Conservation (phyloP, 2,113 vertebrate species). For the Lepus timidus region DNA sequence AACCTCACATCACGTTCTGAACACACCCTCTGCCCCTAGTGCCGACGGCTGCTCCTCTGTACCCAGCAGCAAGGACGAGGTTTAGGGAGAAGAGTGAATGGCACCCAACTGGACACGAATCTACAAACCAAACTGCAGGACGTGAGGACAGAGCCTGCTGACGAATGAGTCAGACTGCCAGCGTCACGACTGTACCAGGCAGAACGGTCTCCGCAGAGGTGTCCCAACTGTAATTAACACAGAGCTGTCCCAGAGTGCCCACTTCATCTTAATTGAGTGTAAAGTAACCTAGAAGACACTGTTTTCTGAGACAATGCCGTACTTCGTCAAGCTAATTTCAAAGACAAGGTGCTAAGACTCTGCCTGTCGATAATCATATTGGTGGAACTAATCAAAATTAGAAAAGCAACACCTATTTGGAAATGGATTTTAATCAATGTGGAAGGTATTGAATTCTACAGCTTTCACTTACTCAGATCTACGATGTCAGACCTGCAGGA, state of each 20-base stretch:
- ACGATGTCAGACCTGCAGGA: background rate
- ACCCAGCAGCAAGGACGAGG: background rate
- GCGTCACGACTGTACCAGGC: slow-evolving; percentile 61
- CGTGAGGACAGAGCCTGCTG: slow-evolving; percentile 50
- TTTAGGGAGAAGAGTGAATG: slow-evolving; percentile 18
- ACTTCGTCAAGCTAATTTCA: background rate
- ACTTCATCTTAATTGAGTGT: slow-evolving; percentile 78
- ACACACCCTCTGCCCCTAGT: background rate
- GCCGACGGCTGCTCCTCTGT: background rate
- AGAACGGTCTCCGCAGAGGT: slow-evolving; percentile 74
- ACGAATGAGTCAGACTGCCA: slow-evolving; percentile 57
- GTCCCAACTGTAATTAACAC: slow-evolving; percentile 79
- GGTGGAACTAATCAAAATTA: slow-evolving; percentile 12
- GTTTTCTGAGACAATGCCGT: background rate
- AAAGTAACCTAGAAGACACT: slow-evolving; percentile 60
- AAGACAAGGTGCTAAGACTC: background rate
- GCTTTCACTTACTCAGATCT: slow-evolving; percentile 27
- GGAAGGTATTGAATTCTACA: background rate
- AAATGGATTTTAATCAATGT: slow-evolving; percentile 49
- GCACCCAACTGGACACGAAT: slow-evolving; percentile 20
- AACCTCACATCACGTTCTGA: background rate
- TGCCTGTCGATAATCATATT: background rate
- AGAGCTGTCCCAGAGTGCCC: slow-evolving; percentile 68
- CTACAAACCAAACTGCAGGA: slow-evolving; percentile 1
- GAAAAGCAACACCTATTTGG: slow-evolving; percentile 39